phyloP scores from a whole-genome alignment of 2,797 vertebrate species.

The Rhabdomys pumilio region DNA sequence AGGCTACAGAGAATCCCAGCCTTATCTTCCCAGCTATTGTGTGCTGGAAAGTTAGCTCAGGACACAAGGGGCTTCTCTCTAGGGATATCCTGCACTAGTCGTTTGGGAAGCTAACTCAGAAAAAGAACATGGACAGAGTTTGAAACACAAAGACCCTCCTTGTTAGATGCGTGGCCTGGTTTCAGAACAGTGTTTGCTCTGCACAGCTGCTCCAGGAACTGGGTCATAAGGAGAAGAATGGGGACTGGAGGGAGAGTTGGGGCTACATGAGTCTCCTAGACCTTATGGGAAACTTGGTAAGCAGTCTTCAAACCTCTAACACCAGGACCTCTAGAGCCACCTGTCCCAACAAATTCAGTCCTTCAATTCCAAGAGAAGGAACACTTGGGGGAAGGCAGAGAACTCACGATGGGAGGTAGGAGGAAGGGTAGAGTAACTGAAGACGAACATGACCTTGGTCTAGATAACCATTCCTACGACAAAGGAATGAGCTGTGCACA shows the following conservation, averaged over 20 bases:
- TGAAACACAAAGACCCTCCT: slow-evolving; percentile 80
- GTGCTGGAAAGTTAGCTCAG: slow-evolving; percentile 70
- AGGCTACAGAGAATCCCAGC: slow-evolving; percentile 4
- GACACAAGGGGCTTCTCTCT: slow-evolving; percentile 81
- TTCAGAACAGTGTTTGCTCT: neutral
- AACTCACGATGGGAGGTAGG: neutral
- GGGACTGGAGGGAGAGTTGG: neutral
- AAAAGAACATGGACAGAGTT: slow-evolving; percentile 83
- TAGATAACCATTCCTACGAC: neutral
- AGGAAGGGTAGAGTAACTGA: neutral
- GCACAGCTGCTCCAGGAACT: neutral
- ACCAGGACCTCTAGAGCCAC: neutral
- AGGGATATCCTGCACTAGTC: slow-evolving; percentile 80
- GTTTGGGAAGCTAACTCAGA: slow-evolving; percentile 81
- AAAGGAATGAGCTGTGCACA: rapidly evolving
- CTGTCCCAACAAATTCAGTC: neutral
- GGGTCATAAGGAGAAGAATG: neutral
- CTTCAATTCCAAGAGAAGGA: neutral
- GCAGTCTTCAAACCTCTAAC: neutral
- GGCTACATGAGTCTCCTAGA: neutral
- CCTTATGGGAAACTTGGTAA: neutral
- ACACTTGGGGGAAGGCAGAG: neutral
- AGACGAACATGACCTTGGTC: neutral
- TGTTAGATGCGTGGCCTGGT: slow-evolving; percentile 78
- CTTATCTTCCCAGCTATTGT: slow-evolving; percentile 76